Evolutionary conservation across 1,140 invertebrate genomes (phyloP).

Genomic region (Macrobrachium rosenbergii): DNA sequence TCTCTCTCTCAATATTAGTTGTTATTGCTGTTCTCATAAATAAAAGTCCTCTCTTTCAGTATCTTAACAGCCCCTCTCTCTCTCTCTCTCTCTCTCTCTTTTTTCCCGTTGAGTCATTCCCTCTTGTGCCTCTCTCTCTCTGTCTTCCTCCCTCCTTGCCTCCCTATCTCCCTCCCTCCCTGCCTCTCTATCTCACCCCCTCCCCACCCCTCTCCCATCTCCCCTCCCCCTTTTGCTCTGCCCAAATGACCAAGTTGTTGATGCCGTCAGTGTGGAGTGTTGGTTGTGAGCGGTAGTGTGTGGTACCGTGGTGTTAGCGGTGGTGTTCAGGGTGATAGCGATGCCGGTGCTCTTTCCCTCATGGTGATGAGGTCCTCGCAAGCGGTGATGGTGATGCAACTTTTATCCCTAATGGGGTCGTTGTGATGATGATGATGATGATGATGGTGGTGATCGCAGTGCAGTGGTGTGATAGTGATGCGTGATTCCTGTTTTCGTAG

Average conservation of each 20-base stretch:
- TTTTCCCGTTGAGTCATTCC: neutral
- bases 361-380: too few relatives aligned
- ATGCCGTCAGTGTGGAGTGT: neutral
- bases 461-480: too few relatives aligned
- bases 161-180: neutral
- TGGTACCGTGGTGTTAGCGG: neutral
- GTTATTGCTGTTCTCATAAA: too few relatives aligned
- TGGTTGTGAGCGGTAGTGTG: conserved; percentile 15
- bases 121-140: conserved; percentile 1
- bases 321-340: too few relatives aligned
- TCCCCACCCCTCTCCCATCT: neutral
- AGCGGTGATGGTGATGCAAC: too few relatives aligned
- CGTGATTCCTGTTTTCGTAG: too few relatives aligned
- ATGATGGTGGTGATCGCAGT: too few relatives aligned
- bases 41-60: neutral
- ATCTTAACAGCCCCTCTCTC: neutral
- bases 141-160: neutral
- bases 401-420: too few relatives aligned
- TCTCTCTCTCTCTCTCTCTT: neutral
- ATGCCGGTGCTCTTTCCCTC: too few relatives aligned
- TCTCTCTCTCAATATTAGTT: too few relatives aligned
- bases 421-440: too few relatives aligned
- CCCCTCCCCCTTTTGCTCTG: neutral
- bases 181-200: neutral
- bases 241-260: conserved; percentile 1